Conservation (phyloP, 2,888 invertebrate genomes). For the Ganaspis brasiliensis region DNA sequence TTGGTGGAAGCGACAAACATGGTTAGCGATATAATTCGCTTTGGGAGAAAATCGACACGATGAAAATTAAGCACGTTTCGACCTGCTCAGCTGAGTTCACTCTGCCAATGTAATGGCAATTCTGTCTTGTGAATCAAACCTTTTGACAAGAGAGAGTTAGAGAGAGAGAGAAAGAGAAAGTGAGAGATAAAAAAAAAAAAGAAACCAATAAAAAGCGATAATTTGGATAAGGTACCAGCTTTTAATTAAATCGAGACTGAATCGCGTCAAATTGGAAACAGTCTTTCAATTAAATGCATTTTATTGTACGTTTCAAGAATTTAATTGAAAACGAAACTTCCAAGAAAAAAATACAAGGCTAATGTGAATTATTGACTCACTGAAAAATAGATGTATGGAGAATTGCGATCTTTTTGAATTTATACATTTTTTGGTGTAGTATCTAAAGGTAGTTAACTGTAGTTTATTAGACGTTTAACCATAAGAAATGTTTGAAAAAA, state of each 20-base stretch:
- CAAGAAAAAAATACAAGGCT: constrained; percentile 2
- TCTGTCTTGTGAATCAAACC: constrained; percentile 3
- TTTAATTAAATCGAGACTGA: constrained; percentile 7
- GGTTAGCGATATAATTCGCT: constrained; percentile 53
- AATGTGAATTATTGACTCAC: not conserved
- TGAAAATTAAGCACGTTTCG: constrained; percentile 37
- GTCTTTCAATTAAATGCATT: constrained; percentile 18
- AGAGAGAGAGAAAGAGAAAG: not conserved
- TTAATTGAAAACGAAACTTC: constrained; percentile 13
- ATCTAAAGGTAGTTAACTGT: not conserved
- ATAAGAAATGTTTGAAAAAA: too few species aligned
- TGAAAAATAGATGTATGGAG: too few species aligned
- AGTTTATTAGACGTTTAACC: too few species aligned
- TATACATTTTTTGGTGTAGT: too few species aligned
- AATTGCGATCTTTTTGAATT: too few species aligned
- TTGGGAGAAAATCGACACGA: constrained; percentile 42
- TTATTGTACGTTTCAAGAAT: constrained; percentile 1
- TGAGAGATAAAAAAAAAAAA: too few species aligned
- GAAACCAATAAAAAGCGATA: not conserved
- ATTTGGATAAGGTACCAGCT: not conserved
- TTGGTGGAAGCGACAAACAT: constrained; percentile 53
- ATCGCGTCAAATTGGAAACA: constrained; percentile 14
- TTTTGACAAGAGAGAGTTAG: not conserved
- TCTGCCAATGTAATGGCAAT: not conserved
- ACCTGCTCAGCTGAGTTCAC: constrained; percentile 29